Conservation (phyloP, 2,888 invertebrate species). For the Eristalis tenax region DNA sequence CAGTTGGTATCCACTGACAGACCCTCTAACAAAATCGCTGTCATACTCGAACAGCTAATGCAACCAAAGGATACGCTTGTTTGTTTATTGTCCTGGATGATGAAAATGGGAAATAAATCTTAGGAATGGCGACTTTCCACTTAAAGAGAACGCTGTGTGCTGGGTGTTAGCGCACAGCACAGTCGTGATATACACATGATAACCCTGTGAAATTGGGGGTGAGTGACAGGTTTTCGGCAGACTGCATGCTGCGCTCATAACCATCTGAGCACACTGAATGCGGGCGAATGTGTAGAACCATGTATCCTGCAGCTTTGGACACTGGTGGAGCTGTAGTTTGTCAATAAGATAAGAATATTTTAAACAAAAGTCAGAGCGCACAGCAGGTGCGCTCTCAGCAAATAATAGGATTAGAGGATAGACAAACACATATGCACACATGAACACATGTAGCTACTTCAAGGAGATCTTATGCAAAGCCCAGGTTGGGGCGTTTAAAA, state of each 20-base stretch:
- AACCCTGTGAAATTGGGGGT: not conserved
- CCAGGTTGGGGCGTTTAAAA: too few relatives aligned
- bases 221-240: not conserved
- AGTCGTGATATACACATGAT: not conserved
- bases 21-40: not conserved
- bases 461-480: too few relatives aligned
- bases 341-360: not conserved
- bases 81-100: constrained; percentile 16
- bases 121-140: not conserved
- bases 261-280: not conserved
- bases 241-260: not conserved
- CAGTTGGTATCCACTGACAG: not conserved
- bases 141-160: not conserved
- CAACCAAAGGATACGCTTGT: not conserved
- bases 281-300: not conserved
- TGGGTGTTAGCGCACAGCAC: not conserved
- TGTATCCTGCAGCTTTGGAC: not conserved
- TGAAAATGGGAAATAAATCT: constrained; percentile 4
- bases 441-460: too few relatives aligned
- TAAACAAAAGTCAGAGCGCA: not conserved
- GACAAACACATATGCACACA: not conserved
- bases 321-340: not conserved
- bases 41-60: not conserved
- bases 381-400: not conserved
- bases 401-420: not conserved